Base-by-base conservation (phyloP, 1,140 invertebrate species). In the Nebria ingens region DNA sequence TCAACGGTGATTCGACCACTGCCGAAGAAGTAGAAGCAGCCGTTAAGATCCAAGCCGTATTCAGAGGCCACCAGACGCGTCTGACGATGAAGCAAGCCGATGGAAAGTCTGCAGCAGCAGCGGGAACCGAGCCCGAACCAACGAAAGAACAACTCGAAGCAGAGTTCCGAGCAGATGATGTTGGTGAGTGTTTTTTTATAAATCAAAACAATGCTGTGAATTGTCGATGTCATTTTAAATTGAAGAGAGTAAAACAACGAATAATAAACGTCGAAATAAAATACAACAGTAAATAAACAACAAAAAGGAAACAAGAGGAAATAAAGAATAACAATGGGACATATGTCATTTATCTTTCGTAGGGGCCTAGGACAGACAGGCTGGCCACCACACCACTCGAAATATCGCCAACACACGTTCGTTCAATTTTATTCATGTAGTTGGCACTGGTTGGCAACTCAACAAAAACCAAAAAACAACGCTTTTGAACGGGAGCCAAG, bases 131-230 rank as follows among this genome's bases (percentile, higher is more conserved):
- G 53, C 66, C 67, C 21, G 81, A 84, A 67, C 81, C 81, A 21
- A 82, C 80, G 55, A 79, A 79, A 68, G 83, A 84, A 61, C 78
- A 89, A 67, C 74, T 88, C 55, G 80, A 86, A 64, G 79, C 82
- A 51, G 86, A 89, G 70, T 89, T 89, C 69, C 73, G 80, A 58
- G 74, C 82, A 56, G 85, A 87, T 70, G 86, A 88, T 73, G 79
- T 82, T 78, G 86, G 87, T 89, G 70, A 67, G 73, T 61, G 17
- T 17, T 45, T 29, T 29, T 29, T 29, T 29, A 29, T 29, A 29
- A 13, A 6, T 29, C 13, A 29, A 29, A 6, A 29, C 25, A 29
- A 6, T 13, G 4, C 25, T 13, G 25, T n/a, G n/a, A n/a, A n/a
- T n/a, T n/a, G n/a, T n/a, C n/a, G n/a, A n/a, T n/a, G n/a, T n/a